Conservation (phyloP, 1,140 invertebrate species). For the Meloidogyne floridensis region DNA sequence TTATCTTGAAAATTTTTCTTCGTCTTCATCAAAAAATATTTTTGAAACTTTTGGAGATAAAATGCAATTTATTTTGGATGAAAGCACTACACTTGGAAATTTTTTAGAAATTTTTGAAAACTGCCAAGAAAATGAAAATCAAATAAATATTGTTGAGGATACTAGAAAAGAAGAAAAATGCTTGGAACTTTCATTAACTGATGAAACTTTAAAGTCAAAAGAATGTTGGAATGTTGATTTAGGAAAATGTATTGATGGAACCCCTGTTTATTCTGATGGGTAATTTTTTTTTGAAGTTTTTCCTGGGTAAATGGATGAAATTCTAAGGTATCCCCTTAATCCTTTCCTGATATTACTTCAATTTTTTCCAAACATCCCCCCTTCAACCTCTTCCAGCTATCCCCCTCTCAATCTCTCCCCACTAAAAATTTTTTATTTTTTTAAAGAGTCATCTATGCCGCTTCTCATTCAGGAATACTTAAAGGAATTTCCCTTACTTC, state of each 20-base stretch:
- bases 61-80: slow-evolving; percentile 31
- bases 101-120: neutral
- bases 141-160: neutral
- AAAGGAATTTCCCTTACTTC: slow-evolving; percentile 10
- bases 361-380: too few relatives aligned
- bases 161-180: neutral
- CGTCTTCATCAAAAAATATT: neutral
- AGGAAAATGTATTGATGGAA: slow-evolving; percentile 36
- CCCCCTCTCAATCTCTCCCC: too few relatives aligned
- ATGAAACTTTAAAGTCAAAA: neutral
- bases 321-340: too few relatives aligned
- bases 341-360: too few relatives aligned
- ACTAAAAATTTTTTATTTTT: slow-evolving; percentile 5
- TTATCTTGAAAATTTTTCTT: too few relatives aligned
- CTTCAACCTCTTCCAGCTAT: too few relatives aligned
- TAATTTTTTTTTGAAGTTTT: slow-evolving; percentile 16
- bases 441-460: slow-evolving; percentile 28
- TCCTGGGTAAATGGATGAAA: too few relatives aligned
- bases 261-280: slow-evolving; percentile 28
- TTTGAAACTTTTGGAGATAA: neutral
- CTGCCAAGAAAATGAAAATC: neutral
- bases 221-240: slow-evolving; percentile 19
- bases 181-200: neutral
- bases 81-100: slow-evolving; percentile 2
- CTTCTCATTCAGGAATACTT: slow-evolving; percentile 25